Conservation (phyloP, 2,888 invertebrate species). For the Helleia helle region DNA sequence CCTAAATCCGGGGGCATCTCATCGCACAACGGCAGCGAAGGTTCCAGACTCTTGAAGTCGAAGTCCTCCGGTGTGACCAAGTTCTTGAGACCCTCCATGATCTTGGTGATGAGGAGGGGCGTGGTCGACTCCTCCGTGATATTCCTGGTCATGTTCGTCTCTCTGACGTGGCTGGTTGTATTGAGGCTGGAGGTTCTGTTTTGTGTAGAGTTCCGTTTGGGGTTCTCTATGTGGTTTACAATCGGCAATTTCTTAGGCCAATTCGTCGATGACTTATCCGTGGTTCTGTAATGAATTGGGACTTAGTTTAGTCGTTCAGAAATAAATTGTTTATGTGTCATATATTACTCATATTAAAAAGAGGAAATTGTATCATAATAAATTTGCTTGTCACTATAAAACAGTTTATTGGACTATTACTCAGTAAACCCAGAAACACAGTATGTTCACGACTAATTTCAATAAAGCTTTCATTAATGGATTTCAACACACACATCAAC, state of each 20-base stretch:
- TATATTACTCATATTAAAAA: too few species aligned
- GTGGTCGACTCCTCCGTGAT: conserved; percentile 30
- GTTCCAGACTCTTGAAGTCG: conserved; percentile 34
- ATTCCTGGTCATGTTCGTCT: conserved; percentile 29
- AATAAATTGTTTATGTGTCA: too few species aligned
- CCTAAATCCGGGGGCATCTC: conserved; percentile 77
- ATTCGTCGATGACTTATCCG: conserved; percentile 31
- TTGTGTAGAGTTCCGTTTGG: conserved; percentile 23
- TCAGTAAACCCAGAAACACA: too few species aligned
- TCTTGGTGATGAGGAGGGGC: conserved; percentile 38
- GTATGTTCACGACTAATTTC: too few species aligned
- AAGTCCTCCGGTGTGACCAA: conserved; percentile 39
- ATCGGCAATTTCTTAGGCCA: conserved; percentile 38
- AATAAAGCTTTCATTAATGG: too few species aligned
- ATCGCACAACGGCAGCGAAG: conserved; percentile 68
- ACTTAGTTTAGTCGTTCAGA: too few species aligned
- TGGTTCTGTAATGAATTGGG: conserved; percentile 35
- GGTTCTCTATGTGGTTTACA: conserved; percentile 25
- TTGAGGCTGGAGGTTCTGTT: conserved; percentile 12
- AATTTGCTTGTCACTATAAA: too few species aligned
- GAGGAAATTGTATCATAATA: too few species aligned
- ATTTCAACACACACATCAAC: too few species aligned
- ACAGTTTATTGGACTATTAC: too few species aligned
- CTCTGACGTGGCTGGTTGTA: conserved; percentile 24
- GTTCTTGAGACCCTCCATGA: conserved; percentile 42